phyloP scores from a whole-genome alignment of 2,797 vertebrate species.

The Enteromius trimaculatus region DNA sequence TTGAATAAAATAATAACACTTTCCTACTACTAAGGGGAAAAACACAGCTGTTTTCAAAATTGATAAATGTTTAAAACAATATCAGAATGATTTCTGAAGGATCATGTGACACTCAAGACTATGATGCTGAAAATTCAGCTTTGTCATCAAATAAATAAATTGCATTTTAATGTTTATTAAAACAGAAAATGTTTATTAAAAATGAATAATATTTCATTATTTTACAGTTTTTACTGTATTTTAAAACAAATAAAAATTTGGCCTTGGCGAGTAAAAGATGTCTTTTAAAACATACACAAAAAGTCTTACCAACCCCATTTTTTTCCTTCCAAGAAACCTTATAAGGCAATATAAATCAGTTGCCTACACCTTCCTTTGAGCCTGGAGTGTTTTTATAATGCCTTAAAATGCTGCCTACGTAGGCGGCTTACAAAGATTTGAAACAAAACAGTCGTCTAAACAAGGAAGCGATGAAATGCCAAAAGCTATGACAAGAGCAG shows the following conservation, averaged over 20 bases:
- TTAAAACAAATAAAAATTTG: not conserved
- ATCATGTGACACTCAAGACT: not conserved
- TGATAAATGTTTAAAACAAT: not conserved
- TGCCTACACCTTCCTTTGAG: not conserved
- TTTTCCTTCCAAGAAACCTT: not conserved
- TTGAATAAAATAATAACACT: not conserved
- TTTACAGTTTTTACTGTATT: not conserved
- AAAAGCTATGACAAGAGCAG: slow-evolving; percentile 4
- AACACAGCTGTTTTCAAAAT: not conserved
- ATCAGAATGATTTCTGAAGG: not conserved
- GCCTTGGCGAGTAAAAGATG: not conserved
- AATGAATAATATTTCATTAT: not conserved
- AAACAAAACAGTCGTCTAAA: slow-evolving; percentile 14
- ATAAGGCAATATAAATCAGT: not conserved
- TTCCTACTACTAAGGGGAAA: not conserved
- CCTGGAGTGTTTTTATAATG: not conserved
- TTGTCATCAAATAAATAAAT: not conserved
- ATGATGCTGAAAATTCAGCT: not conserved
- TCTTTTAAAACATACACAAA: not conserved
- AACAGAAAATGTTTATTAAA: not conserved
- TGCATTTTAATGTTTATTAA: not conserved
- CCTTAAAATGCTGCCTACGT: not conserved
- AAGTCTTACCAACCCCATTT: not conserved
- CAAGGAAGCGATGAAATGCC: slow-evolving; percentile 26
- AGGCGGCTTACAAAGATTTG: not conserved